phyloP scores from a whole-genome alignment of 2,113 vertebrate species.

The Poeciliopsis occidentalis region DNA sequence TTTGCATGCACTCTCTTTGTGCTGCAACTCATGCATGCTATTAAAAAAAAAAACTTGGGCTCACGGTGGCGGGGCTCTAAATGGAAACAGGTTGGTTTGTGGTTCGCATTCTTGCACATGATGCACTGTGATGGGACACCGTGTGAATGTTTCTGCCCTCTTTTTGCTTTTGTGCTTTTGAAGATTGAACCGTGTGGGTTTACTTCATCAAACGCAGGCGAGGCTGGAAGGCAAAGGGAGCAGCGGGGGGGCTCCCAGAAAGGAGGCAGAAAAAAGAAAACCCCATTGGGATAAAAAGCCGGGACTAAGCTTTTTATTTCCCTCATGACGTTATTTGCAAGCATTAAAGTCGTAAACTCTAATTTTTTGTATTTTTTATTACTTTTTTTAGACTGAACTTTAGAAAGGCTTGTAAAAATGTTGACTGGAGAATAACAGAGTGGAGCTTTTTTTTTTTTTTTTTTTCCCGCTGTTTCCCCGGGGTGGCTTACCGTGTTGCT shows the following conservation, averaged over 20 bases:
- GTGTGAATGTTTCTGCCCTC: conserved; percentile 54
- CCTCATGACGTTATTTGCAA: conserved; percentile 59
- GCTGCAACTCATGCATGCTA: background rate
- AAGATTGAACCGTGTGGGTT: conserved; percentile 28
- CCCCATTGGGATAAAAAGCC: conserved; percentile 9
- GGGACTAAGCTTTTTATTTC: conserved; percentile 23
- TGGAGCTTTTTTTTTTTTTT: conserved; percentile 16
- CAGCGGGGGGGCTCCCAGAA: background rate
- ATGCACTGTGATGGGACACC: conserved; percentile 53
- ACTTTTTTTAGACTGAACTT: conserved; percentile 29
- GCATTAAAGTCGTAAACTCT: conserved; percentile 19
- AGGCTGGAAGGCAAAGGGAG: conserved; percentile 9
- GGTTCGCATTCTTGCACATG: conserved; percentile 57
- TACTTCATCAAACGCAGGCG: conserved; percentile 49
- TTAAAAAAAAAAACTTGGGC: conserved; percentile 2
- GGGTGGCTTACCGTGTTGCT: conserved; percentile 54
- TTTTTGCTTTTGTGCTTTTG: conserved; percentile 37
- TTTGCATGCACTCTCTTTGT: background rate
- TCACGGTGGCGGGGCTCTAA: conserved; percentile 60
- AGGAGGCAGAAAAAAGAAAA: conserved; percentile 14
- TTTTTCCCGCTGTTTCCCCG: conserved; percentile 35
- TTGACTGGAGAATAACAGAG: conserved; percentile 63
- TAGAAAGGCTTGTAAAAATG: conserved; percentile 43
- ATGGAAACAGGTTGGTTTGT: conserved; percentile 75
- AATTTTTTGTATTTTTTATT: conserved; percentile 29